phyloP scores from a whole-genome alignment of 2,888 invertebrate genomes.

The Drosophila gaucha region DNA sequence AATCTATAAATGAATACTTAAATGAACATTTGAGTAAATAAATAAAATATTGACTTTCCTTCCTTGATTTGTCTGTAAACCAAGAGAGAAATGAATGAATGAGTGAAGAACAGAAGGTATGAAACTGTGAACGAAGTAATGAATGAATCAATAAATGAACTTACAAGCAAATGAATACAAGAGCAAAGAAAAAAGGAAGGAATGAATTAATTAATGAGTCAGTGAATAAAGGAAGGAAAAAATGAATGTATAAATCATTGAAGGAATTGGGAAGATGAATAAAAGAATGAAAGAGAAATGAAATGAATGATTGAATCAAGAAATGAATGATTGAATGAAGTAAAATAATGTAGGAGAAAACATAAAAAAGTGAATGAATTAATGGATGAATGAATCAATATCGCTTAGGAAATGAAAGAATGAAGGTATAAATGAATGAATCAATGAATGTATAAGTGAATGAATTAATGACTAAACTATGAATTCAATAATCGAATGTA shows the following conservation, averaged over 20 bases:
- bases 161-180: not conserved
- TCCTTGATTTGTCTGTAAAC: too few species aligned
- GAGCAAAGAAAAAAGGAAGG: too few species aligned
- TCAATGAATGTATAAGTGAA: not conserved
- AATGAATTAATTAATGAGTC: not conserved
- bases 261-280: too few species aligned
- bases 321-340: not conserved
- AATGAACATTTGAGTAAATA: not conserved
- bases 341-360: not conserved
- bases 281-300: too few species aligned
- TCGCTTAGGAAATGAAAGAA: not conserved
- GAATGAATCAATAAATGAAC: not conserved
- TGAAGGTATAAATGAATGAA: not conserved
- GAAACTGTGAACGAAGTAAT: not conserved
- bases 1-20: not conserved
- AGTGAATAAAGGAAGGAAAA: not conserved
- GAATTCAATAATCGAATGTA: too few species aligned
- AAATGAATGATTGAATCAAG: not conserved
- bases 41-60: too few species aligned
- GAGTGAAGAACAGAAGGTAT: too few species aligned
- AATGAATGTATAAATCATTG: too few species aligned
- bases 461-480: too few species aligned
- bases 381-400: not conserved
- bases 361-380: not conserved
- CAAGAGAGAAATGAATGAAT: not conserved